phyloP scores from a whole-genome alignment of 2,113 vertebrate genomes.

The Bos indicus region DNA sequence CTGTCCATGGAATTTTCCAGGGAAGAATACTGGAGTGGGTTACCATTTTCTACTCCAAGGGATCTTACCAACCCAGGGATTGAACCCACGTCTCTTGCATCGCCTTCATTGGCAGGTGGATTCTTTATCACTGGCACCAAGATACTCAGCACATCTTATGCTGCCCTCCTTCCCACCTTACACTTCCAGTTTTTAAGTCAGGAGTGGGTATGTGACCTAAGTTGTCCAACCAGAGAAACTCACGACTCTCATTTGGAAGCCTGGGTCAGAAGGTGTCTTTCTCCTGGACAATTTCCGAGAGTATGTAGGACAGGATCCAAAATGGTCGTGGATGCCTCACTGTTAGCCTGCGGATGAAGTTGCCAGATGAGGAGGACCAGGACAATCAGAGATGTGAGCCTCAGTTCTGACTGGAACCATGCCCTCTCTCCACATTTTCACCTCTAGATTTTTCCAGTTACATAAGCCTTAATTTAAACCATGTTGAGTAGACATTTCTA shows the following conservation, averaged over 20 bases:
- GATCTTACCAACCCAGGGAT: background rate
- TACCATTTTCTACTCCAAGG: background rate
- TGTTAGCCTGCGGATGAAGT: background rate
- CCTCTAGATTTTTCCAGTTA: background rate
- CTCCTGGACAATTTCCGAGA: background rate
- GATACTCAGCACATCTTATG: background rate
- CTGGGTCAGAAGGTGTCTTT: background rate
- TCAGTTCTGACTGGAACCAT: background rate
- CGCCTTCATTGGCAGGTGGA: background rate
- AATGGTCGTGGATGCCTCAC: background rate
- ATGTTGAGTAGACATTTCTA: background rate
- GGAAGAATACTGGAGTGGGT: background rate
- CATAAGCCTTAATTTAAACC: background rate
- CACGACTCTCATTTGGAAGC: background rate
- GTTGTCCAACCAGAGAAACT: background rate
- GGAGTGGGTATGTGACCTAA: background rate
- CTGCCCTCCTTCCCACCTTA: background rate
- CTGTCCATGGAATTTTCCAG: background rate
- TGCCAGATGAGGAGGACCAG: background rate
- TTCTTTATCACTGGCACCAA: background rate
- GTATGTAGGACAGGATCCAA: background rate
- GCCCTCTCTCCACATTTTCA: background rate
- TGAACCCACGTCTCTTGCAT: background rate
- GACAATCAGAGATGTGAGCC: background rate
- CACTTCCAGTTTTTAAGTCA: background rate